Base-by-base conservation (phyloP, 2,888 invertebrate genomes). In the Willowsia nigromaculata region DNA sequence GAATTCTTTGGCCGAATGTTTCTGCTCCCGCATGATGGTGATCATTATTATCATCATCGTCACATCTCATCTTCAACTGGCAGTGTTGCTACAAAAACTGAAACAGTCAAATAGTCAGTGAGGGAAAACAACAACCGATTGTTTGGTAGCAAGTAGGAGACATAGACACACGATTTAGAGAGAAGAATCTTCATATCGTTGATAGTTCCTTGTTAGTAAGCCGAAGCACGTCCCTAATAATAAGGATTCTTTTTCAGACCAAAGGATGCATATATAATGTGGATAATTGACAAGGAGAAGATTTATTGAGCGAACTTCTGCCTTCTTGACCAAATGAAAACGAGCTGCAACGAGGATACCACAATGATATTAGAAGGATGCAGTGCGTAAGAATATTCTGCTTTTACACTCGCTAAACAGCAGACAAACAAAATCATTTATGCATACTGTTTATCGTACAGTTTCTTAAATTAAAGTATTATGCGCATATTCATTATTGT, bases 231-330 rank as follows among this genome's bases (percentile, higher is more conserved):
- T 89, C 85, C 80, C 85, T 89, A 89, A 89, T 88, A 88, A 88
- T 89, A 89, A 89, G 89, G 83, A 89, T 80, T 84, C 53, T 87
- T 85, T 88, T 89, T 89, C 89, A 80, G 89, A 80, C 80, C 65
- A 83, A 74, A 87, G 80, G 89, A 89, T 89, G 89, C 89, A 89
- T 89, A 89, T 89, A 85, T 89, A 89, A 89, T 89, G 89, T 71
- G 78, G 89, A 80, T 89, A 89, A 89, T 89, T 89, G 89, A 89
- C 89, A 89, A 85, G 89, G 84, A 43, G 84, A 89, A 89, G 89
- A 89, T 89, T 89, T 89, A 89, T 89, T 85, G 89, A 84, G 84
- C 68, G 89, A 80, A 85, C 43, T 59, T 43, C 65, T 40, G 33
- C 83, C 80, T 71, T 71, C 37, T 56, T 88, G 88, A 84, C 88